Conservation (phyloP, 2,888 invertebrate genomes). For the Pardosa pseudoannulata region DNA sequence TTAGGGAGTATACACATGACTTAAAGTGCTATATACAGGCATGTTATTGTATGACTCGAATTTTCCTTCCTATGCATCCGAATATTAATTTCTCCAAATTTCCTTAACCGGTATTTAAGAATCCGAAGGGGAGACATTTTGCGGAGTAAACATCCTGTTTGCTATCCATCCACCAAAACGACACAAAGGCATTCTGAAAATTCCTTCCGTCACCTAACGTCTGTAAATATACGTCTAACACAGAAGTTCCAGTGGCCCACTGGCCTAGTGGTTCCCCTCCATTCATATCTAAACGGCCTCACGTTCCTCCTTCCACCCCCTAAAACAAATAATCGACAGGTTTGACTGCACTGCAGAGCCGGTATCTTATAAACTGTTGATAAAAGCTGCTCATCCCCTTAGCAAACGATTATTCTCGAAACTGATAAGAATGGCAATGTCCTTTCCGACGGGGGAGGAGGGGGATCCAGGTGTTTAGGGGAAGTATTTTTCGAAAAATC, state of each 20-base stretch:
- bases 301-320: conserved; percentile 1
- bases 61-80: too few relatives aligned
- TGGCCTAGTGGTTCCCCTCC: conserved; percentile 35
- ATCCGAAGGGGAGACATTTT: too few relatives aligned
- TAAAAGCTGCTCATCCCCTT: conserved; percentile 21
- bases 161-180: too few relatives aligned
- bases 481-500: conserved; percentile 12
- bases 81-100: too few relatives aligned
- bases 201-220: too few relatives aligned
- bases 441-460: background rate
- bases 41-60: too few relatives aligned
- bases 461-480: conserved; percentile 25
- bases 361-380: conserved; percentile 4
- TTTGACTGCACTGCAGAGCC: conserved; percentile 26
- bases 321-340: conserved; percentile 48
- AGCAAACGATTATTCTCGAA: background rate
- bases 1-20: too few relatives aligned
- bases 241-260: conserved; percentile 51
- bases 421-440: background rate
- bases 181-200: too few relatives aligned
- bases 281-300: background rate
- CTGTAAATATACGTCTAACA: too few relatives aligned
- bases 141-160: too few relatives aligned
- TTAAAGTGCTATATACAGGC: too few relatives aligned
- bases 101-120: too few relatives aligned